Base-by-base conservation (phyloP, 2,113 vertebrate genomes). In the Acrocephalus arundinaceus region DNA sequence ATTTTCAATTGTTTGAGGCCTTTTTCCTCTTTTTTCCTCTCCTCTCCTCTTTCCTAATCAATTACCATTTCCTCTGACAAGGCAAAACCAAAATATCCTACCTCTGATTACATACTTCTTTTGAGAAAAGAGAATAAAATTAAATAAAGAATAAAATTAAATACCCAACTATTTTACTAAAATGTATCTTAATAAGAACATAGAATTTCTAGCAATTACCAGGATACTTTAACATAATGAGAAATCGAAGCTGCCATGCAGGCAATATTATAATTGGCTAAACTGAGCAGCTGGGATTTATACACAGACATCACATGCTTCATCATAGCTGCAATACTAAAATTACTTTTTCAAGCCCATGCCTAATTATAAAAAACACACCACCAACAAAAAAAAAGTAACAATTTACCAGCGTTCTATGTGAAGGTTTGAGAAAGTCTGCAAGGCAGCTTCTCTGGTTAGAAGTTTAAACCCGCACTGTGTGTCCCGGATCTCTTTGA, bases 381-480 rank as follows among this genome's bases (percentile, higher is more conserved):
- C 17, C 5, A 77, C 66, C 18, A 67, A 25, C 28, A 33, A 57
- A 10, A 63, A 63, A 72, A 59, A 46, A 43, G 27, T 52, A 90
- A 84, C 22, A 86, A 87, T 97, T 97, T 98, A 99, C 99, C 99
- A 99, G 96, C 98, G 98, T 96, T 99, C 99, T 85, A 99, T 98
- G 49, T 99, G 99, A 54, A 99, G 98, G 82, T 97, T 97, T 78
- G 99, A 98, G 97, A 99, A 99, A 8, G 98, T 99, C 96, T 93
- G 96, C 43, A 97, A 96, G 5, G 99, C 99, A 74, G 99, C 99
- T 97, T 99, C 98, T 43, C 99, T 98, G 30, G 99, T 99, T 65
- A 99, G 97, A 81, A 99, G 98, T 97, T 99, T 99, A 97, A 99
- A 99, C 61, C 99, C 99, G 2, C 99, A 99, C 89, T 99, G 99